These are phyloP conservation scores for Mungos mungo DNA, from an alignment of 2,113 vertebrate genomes.

Conservation along the genomic window DNA sequence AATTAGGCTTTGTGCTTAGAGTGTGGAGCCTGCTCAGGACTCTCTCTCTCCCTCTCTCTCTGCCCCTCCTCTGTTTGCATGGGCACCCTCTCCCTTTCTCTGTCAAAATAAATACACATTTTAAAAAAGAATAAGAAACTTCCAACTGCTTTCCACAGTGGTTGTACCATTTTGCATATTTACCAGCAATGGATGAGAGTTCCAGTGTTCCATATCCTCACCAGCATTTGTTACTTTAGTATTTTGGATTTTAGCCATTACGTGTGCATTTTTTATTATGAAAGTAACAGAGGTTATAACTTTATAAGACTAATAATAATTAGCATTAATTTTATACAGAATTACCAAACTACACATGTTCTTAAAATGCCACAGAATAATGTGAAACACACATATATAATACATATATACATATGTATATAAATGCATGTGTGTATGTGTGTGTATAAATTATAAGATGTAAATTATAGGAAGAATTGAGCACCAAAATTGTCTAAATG, in stretches of 20 bases:
- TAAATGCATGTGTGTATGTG: background rate
- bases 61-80: no score
- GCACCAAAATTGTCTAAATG: background rate
- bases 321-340: background rate
- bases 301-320: background rate
- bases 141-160: background rate
- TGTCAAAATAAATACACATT: no score
- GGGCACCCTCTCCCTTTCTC: no score
- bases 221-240: background rate
- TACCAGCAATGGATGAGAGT: background rate
- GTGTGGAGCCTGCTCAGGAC: no score
- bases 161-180: background rate
- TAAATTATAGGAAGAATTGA: background rate
- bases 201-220: background rate
- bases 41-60: no score
- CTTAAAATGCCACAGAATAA: background rate
- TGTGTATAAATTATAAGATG: background rate
- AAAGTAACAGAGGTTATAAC: background rate
- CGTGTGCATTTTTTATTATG: background rate
- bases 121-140: background rate
- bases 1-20: no score
- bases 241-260: background rate
- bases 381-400: background rate
- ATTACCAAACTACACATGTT: background rate
- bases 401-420: background rate